Conservation (phyloP, 2,797 vertebrate genomes). For the Thunnus albacares region DNA sequence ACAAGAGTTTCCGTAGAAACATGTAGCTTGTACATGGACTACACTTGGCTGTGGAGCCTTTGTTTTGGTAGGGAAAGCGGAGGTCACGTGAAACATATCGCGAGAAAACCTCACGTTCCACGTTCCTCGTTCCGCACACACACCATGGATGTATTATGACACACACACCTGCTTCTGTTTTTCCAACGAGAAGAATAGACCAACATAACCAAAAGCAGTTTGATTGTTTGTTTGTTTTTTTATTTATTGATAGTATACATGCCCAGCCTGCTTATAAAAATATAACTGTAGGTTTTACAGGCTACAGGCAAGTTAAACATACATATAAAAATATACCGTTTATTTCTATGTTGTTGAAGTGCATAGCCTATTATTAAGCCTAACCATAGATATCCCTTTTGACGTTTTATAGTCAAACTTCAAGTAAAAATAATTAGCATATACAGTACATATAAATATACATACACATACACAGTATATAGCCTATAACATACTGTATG, state of each 20-base stretch:
- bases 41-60: not conserved
- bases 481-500: no score
- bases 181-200: no score
- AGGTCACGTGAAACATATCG: slow-evolving; percentile 55
- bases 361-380: not conserved
- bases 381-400: not conserved
- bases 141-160: no score
- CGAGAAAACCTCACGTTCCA: slow-evolving; percentile 40
- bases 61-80: slow-evolving; percentile 55
- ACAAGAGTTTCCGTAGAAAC: not conserved
- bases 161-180: no score
- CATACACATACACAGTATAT: no score
- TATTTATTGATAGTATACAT: not conserved
- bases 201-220: not conserved
- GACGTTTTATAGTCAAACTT: not conserved
- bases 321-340: slow-evolving; percentile 26
- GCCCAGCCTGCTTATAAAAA: not conserved
- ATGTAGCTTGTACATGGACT: not conserved
- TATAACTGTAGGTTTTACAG: not conserved
- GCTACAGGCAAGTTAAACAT: not conserved
- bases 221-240: not conserved
- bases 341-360: slow-evolving; percentile 13
- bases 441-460: no score
- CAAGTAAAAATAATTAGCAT: not conserved
- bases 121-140: no score